Conservation (phyloP, 2,113 vertebrate genomes). For the Rallus limicola region DNA sequence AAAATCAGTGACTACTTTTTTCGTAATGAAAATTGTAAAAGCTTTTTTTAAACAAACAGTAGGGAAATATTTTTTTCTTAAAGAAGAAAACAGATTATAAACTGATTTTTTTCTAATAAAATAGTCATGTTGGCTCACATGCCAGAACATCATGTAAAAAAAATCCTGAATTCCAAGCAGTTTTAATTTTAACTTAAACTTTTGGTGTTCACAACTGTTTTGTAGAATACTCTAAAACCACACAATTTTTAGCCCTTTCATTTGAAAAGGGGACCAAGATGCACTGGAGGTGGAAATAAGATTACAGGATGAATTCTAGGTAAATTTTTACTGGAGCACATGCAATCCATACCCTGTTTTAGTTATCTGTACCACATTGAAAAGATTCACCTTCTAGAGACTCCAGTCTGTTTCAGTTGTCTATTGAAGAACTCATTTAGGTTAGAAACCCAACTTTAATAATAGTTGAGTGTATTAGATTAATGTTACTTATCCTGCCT, state of each 20-base stretch:
- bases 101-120: background rate
- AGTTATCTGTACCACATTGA: background rate
- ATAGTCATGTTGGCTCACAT: background rate
- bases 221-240: background rate
- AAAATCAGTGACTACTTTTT: background rate
- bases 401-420: background rate
- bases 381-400: background rate
- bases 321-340: fast-evolving
- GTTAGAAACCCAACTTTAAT: background rate
- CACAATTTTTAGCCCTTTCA: background rate
- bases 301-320: background rate
- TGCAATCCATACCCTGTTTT: background rate
- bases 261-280: background rate
- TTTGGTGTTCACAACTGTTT: background rate
- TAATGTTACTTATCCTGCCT: background rate
- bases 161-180: background rate
- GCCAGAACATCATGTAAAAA: background rate
- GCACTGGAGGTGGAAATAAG: background rate
- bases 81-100: background rate
- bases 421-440: background rate
- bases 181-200: background rate
- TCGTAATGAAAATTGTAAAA: constrained; percentile 13
- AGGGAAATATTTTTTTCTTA: background rate
- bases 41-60: background rate
- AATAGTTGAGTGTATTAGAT: background rate